phyloP scores from a whole-genome alignment of 2,888 invertebrate species.

The Rhimphoctona megacephalus region DNA sequence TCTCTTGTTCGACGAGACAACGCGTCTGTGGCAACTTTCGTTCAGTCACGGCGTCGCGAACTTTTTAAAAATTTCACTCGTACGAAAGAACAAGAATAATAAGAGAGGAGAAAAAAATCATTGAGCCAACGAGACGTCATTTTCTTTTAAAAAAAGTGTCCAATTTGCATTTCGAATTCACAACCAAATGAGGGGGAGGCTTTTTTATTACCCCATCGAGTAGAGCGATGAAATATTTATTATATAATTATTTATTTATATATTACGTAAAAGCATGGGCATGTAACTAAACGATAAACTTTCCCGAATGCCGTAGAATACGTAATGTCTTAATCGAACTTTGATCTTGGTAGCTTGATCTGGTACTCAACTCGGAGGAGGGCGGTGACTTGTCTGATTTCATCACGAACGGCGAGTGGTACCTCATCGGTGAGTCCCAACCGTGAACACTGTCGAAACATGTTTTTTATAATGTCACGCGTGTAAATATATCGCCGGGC shows the following conservation, averaged over 20 bases:
- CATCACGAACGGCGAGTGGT: conserved; percentile 99
- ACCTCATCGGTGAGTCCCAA: conserved; percentile 94
- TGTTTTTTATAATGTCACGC: neutral
- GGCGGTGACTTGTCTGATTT: conserved; percentile 98
- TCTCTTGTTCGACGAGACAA: conserved; percentile 33
- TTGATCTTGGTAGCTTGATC: conserved; percentile 92
- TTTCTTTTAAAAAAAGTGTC: conserved; percentile 2
- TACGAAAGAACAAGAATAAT: neutral
- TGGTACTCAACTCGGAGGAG: conserved; percentile 96
- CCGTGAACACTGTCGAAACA: conserved; percentile 10
- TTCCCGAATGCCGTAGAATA: conserved; percentile 76
- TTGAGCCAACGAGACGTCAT: neutral
- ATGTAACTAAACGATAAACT: conserved; percentile 45
- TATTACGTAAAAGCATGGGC: conserved; percentile 53
- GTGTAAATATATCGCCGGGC: neutral
- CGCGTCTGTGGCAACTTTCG: conserved; percentile 30
- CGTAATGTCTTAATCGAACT: conserved; percentile 82
- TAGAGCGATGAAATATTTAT: conserved; percentile 3
- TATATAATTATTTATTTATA: neutral
- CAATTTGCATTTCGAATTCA: conserved; percentile 20
- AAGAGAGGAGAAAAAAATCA: conserved; percentile 10
- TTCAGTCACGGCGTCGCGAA: neutral
- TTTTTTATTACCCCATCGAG: neutral
- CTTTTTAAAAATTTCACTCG: conserved; percentile 27
- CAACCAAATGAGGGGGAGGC: neutral